Conservation (phyloP, 2,113 vertebrate genomes). For the Gobiocypris rarus region DNA sequence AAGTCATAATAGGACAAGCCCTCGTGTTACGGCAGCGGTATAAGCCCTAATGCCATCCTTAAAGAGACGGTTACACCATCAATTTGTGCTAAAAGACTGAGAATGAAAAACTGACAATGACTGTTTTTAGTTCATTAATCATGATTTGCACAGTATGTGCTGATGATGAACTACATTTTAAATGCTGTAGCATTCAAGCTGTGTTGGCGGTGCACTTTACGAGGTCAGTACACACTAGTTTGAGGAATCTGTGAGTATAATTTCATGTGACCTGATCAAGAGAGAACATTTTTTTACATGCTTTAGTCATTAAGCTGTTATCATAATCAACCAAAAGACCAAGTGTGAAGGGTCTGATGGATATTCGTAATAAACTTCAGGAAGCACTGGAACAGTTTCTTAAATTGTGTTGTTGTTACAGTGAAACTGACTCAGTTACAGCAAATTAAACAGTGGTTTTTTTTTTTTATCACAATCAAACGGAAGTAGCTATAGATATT, state of each 20-base stretch:
- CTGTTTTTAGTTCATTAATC: constrained; percentile 5
- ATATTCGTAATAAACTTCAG: background rate
- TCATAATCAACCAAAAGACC: background rate
- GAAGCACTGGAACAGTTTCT: background rate
- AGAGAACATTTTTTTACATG: background rate
- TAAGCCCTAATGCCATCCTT: background rate
- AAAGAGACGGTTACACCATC: background rate
- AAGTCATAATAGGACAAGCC: background rate
- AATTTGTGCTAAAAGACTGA: background rate
- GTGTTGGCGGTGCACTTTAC: background rate
- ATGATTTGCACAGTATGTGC: background rate
- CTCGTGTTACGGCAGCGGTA: constrained; percentile 24
- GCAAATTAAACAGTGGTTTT: background rate
- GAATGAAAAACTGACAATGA: background rate
- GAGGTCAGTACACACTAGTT: background rate
- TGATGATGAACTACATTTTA: background rate
- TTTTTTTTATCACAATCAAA: background rate
- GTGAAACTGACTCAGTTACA: background rate
- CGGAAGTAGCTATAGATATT: background rate
- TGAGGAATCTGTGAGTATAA: background rate
- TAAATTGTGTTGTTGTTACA: background rate
- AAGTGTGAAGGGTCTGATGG: background rate
- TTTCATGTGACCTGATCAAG: background rate
- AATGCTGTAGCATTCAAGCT: background rate
- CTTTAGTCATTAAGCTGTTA: background rate